phyloP scores from a whole-genome alignment of 2,888 invertebrate species.

The Yponomeuta evonymella region DNA sequence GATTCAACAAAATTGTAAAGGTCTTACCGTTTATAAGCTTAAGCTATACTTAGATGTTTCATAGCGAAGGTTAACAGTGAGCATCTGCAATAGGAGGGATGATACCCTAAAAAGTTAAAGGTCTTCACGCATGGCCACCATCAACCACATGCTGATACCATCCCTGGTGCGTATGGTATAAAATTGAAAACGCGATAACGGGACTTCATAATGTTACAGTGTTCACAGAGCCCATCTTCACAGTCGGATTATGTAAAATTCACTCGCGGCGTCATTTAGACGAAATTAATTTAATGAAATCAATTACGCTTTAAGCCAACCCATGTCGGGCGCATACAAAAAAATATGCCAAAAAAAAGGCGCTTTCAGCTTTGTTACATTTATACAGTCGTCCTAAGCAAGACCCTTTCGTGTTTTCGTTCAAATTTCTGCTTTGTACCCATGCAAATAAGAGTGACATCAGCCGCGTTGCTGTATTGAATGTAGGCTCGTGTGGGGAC shows the following conservation, averaged over 20 bases:
- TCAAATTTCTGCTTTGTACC: not conserved
- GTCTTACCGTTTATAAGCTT: no score
- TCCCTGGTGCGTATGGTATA: not conserved
- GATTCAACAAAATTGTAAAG: no score
- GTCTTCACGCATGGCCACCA: no score
- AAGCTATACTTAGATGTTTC: no score
- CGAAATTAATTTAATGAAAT: constrained; percentile 1
- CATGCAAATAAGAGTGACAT: not conserved
- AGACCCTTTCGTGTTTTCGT: not conserved
- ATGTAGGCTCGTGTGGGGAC: not conserved
- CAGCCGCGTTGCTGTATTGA: not conserved
- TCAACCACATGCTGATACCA: no score
- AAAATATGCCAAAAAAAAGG: not conserved
- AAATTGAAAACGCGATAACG: not conserved
- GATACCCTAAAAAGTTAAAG: no score
- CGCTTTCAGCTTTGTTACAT: not conserved
- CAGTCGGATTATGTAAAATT: not conserved
- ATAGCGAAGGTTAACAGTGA: no score
- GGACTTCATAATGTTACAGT: no score
- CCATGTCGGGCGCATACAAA: not conserved
- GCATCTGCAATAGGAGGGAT: no score
- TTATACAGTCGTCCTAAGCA: not conserved
- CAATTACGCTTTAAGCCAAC: not conserved
- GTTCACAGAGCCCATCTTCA: not conserved
- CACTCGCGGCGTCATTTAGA: not conserved